Conservation (phyloP, 2,113 vertebrate genomes). For the Plestiodon gilberti region DNA sequence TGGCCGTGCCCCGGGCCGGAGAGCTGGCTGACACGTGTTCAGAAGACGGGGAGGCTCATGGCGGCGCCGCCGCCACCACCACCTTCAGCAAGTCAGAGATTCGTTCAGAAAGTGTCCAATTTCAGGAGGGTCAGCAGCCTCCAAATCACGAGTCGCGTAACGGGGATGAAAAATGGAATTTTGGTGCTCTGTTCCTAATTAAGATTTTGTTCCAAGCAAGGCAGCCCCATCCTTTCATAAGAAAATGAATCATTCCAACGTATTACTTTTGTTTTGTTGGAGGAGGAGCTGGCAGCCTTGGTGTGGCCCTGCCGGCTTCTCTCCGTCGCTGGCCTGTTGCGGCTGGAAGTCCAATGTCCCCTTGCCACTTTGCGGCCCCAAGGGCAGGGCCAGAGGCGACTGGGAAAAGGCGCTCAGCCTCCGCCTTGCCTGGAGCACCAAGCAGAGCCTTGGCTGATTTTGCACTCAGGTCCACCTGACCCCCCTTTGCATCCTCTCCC, state of each 20-base stretch:
- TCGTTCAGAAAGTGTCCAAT: constrained; percentile 28
- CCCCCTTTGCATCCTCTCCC: accelerated
- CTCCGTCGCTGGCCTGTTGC: too few species aligned
- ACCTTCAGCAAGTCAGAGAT: background rate
- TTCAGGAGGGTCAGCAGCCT: constrained; percentile 45
- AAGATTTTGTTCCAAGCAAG: constrained; percentile 52
- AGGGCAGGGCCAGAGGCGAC: too few species aligned
- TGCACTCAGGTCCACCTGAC: constrained; percentile 43
- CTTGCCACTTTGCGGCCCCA: too few species aligned
- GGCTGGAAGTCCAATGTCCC: background rate
- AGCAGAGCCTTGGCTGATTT: accelerated
- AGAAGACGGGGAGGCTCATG: background rate
- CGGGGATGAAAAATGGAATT: constrained; percentile 54
- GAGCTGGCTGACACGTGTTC: accelerated
- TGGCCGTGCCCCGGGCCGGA: background rate
- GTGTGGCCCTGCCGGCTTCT: background rate
- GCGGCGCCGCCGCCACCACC: accelerated
- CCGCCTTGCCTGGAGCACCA: too few species aligned
- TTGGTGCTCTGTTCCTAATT: constrained; percentile 67
- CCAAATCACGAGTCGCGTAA: constrained; percentile 31
- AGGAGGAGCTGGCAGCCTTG: too few species aligned
- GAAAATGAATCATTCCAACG: constrained; percentile 57
- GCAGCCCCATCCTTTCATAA: constrained; percentile 43
- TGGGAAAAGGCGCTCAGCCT: too few species aligned
- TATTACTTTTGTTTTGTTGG: constrained; percentile 13